These are phyloP conservation scores for Brachionus rotundiformis DNA, from an alignment of 1,140 invertebrate genomes.

Conservation along the genomic window DNA sequence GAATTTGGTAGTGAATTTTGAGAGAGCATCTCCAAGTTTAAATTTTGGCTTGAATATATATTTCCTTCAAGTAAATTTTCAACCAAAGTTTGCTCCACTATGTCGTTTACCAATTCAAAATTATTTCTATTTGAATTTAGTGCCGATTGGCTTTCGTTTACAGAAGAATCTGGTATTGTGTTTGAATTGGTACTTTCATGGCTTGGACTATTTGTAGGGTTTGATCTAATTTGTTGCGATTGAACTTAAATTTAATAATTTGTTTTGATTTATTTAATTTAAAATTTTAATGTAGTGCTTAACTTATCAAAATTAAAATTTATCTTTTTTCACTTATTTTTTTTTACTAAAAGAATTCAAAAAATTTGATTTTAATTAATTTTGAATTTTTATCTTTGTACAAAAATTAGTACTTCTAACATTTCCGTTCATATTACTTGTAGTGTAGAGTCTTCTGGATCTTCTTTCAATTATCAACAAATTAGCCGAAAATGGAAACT, in stretches of 20 bases:
- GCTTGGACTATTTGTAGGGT: not conserved
- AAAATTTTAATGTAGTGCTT: no score
- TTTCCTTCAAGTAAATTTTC: constrained; percentile 35
- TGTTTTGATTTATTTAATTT: no score
- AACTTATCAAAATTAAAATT: no score
- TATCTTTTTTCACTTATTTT: no score
- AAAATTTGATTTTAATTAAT: no score
- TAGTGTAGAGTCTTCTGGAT: not conserved
- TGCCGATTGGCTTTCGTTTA: not conserved
- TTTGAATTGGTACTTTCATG: not conserved
- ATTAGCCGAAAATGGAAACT: constrained; percentile 38
- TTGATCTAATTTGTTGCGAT: not conserved
- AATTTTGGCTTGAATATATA: not conserved
- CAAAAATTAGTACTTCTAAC: not conserved
- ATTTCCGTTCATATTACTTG: not conserved
- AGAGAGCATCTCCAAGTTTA: not conserved
- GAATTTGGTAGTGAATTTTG: not conserved
- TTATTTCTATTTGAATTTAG: constrained; percentile 16
- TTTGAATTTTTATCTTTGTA: no score
- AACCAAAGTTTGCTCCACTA: constrained; percentile 41
- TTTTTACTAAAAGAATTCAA: no score
- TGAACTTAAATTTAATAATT: not conserved
- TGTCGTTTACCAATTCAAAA: constrained; percentile 31
- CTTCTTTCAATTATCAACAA: constrained; percentile 48
- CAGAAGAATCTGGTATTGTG: not conserved